Evolutionary conservation across 2,888 invertebrate genomes (phyloP).

Genomic region (Chelonus formosanus): DNA sequence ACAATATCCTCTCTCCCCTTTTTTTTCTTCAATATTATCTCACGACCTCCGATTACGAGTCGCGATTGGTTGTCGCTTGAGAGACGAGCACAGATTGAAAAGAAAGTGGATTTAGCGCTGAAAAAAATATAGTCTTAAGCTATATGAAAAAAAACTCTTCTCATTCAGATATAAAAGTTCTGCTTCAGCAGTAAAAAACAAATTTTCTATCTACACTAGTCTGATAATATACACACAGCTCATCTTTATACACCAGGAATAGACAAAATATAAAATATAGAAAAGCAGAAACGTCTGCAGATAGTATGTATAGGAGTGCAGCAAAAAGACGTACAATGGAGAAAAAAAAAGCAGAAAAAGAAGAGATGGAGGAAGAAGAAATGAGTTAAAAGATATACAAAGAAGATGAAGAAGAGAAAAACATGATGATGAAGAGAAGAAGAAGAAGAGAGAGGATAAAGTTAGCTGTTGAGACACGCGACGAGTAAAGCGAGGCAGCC

Average conservation of each 20-base stretch:
- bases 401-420: slow-evolving; percentile 28
- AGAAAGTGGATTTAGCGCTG: slow-evolving; percentile 18
- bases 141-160: neutral
- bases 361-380: neutral
- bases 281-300: too few species aligned
- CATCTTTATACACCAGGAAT: too few species aligned
- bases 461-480: slow-evolving; percentile 8
- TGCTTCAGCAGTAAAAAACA: slow-evolving; percentile 8
- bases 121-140: neutral
- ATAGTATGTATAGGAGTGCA: too few species aligned
- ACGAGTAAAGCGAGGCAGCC: slow-evolving; percentile 17
- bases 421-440: slow-evolving; percentile 29
- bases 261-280: too few species aligned
- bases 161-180: slow-evolving; percentile 3
- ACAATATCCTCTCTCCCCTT: neutral
- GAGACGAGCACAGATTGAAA: slow-evolving; percentile 13
- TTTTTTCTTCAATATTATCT: slow-evolving; percentile 15
- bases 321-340: neutral
- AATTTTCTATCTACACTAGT: slow-evolving; percentile 2
- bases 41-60: slow-evolving; percentile 22
- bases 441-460: slow-evolving; percentile 18
- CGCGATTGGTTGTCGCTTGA: neutral
- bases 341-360: slow-evolving; percentile 1
- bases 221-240: too few species aligned
- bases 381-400: slow-evolving; percentile 4